phyloP scores from a whole-genome alignment of 2,113 vertebrate species.

The Nicator chloris region DNA sequence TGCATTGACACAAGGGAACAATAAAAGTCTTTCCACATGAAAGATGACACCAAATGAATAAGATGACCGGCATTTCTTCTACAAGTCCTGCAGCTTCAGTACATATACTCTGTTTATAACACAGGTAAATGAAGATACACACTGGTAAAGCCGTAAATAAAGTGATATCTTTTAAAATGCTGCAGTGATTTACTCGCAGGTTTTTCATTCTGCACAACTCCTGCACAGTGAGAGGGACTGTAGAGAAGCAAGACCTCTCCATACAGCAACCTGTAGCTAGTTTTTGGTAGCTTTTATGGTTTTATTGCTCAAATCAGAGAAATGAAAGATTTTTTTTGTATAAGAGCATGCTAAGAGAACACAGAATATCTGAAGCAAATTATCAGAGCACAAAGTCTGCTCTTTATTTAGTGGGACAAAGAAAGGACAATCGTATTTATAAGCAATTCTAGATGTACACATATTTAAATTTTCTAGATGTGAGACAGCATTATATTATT shows the following conservation, averaged over 20 bases:
- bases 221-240: not conserved
- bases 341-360: not conserved
- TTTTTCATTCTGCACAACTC: not conserved
- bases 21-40: conserved; percentile 23
- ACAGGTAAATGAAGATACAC: not conserved
- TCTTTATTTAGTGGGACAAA: not conserved
- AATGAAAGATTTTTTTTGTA: not conserved
- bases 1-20: conserved; percentile 13
- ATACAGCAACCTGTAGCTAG: not conserved
- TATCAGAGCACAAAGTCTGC: not conserved
- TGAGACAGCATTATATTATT: not conserved
- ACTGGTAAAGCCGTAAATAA: not conserved
- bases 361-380: not conserved
- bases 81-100: not conserved
- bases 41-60: conserved; percentile 33
- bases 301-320: not conserved
- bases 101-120: not conserved
- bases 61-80: not conserved
- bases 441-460: not conserved
- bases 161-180: not conserved
- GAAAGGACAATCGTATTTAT: not conserved
- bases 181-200: not conserved
- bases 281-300: not conserved
- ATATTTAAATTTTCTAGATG: not conserved
- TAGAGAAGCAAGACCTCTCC: not conserved